These are phyloP conservation scores for Distichodus sexfasciatus DNA, from an alignment of 2,797 vertebrate species.

Conservation along the genomic window DNA sequence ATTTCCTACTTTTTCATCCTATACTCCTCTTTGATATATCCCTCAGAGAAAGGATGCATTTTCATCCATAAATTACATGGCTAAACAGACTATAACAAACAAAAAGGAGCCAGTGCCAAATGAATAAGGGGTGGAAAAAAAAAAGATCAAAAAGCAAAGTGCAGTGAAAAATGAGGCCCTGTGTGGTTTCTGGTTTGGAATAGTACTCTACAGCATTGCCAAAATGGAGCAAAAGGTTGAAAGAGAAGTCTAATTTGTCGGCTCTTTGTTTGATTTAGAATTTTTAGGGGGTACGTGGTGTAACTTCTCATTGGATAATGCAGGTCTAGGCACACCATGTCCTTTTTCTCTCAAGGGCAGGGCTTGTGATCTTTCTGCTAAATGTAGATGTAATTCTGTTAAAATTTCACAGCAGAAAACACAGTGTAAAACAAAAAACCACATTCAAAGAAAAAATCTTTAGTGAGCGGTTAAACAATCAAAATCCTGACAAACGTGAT, in stretches of 20 bases:
- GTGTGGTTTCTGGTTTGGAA: constrained; percentile 47
- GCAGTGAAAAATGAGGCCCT: constrained; percentile 38
- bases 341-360: constrained; percentile 7
- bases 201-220: constrained; percentile 17
- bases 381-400: constrained; percentile 31
- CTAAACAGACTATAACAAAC: constrained; percentile 30
- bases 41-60: neutral
- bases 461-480: neutral
- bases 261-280: constrained; percentile 44
- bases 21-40: neutral
- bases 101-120: constrained; percentile 18
- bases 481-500: neutral
- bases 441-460: neutral
- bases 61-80: constrained; percentile 9
- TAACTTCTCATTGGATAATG: constrained; percentile 34
- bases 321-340: constrained; percentile 32
- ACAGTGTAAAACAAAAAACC: too few relatives aligned
- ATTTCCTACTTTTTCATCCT: constrained; percentile 34
- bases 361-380: constrained; percentile 28
- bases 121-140: neutral
- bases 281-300: constrained; percentile 41
- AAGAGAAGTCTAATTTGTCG: constrained; percentile 45
- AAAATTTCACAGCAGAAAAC: constrained; percentile 26
- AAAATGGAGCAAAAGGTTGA: constrained; percentile 43
- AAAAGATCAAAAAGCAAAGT: constrained; percentile 28